Conservation (phyloP, 2,888 invertebrate genomes). For the Exephanes ischioxanthus region DNA sequence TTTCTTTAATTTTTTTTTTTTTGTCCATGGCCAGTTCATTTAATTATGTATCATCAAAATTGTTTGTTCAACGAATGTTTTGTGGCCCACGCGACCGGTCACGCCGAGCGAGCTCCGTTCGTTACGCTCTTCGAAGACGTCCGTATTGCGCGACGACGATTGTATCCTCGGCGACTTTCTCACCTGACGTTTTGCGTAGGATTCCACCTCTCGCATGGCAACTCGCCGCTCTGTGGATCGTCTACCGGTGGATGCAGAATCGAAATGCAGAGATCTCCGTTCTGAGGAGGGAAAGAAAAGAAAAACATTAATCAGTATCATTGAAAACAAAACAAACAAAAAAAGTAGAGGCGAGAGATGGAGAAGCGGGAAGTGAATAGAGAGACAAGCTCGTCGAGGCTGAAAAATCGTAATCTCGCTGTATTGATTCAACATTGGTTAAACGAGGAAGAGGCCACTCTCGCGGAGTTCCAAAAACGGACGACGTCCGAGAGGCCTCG, state of each 20-base stretch:
- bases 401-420: neutral
- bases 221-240: slow-evolving; percentile 99
- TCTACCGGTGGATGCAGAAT: slow-evolving; percentile 99
- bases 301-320: neutral
- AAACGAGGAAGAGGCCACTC: slow-evolving; percentile 7
- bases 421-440: slow-evolving; percentile 22
- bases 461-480: slow-evolving; percentile 6
- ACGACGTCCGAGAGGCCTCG: neutral
- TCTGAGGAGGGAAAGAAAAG: slow-evolving; percentile 87
- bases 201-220: slow-evolving; percentile 99
- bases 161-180: slow-evolving; percentile 38
- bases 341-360: neutral
- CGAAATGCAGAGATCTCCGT: slow-evolving; percentile 99
- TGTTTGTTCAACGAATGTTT: neutral
- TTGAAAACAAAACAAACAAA: slow-evolving; percentile 34
- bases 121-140: slow-evolving; percentile 17
- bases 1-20: neutral
- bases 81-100: neutral
- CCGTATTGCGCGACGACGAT: slow-evolving; percentile 4
- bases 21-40: neutral
- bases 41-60: neutral
- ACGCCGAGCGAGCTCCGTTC: neutral
- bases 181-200: slow-evolving; percentile 98
- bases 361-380: slow-evolving; percentile 4
- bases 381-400: neutral